phyloP scores from a whole-genome alignment of 2,113 vertebrate species.

The Bothrops jararaca region DNA sequence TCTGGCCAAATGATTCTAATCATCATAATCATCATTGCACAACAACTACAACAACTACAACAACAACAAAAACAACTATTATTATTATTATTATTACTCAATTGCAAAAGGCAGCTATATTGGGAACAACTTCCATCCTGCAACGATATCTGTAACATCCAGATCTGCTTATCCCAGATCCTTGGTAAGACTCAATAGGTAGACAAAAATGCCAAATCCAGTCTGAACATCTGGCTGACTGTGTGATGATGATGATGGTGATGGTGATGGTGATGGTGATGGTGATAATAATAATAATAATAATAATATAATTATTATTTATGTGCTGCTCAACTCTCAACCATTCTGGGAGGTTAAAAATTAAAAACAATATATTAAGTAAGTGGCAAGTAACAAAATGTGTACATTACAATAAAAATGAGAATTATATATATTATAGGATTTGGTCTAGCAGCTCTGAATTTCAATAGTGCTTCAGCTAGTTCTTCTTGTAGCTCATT shows the following conservation, averaged over 20 bases:
- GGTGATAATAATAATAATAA: background rate
- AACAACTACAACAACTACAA: too few species aligned
- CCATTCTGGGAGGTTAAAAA: background rate
- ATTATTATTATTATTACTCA: too few species aligned
- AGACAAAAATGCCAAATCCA: too few species aligned
- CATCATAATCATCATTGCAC: background rate
- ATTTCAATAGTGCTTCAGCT: background rate
- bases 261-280: too few species aligned
- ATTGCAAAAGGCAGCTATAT: too few species aligned
- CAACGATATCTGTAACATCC: too few species aligned
- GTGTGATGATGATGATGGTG: too few species aligned
- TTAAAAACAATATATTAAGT: background rate
- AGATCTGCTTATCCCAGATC: too few species aligned
- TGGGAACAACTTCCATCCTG: too few species aligned
- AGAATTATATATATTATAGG: background rate
- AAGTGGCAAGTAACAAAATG: background rate
- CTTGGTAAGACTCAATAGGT: too few species aligned
- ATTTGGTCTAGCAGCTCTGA: background rate
- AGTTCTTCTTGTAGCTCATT: background rate
- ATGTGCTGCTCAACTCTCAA: background rate
- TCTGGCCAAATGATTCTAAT: background rate
- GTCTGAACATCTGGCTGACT: too few species aligned
- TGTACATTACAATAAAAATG: background rate
- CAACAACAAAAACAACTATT: too few species aligned
- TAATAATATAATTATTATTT: background rate